Evolutionary conservation across 1,140 invertebrate species (phyloP), one percentile per base, ranked within the genome.

Genomic region (Oreohelix idahoensis): DNA sequence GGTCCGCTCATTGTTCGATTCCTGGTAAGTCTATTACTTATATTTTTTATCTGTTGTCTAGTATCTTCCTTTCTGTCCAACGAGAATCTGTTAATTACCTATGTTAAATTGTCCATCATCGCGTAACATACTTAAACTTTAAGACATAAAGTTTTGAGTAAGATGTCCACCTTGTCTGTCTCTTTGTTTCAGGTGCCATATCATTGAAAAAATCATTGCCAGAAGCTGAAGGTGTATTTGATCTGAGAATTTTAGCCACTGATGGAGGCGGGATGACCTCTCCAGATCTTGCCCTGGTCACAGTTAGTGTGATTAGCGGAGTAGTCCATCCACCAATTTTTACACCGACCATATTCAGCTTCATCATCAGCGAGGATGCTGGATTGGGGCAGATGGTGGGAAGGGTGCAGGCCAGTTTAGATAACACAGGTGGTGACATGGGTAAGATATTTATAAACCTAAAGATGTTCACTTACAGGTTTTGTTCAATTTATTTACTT

Each of bases 191-290:
- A 93, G 92, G 92, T n/a, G 88, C 90, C 77, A 90, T 93, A 53
- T 95, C 95, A 0, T 84, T 94, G 39, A 88, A 84, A 15, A 81
- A 79, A 20, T 58, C 66, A 17, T 84, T 91, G 2, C 63, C 63
- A 35, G 63, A 66, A 8, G 81, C 87, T 0, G 93, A 93, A 79
- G 92, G 89, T 49, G 84, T 94, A 74, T 95, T 96, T 92, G 93
- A 94, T 81, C 92, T 99, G 79, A 96, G 96, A 87, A 94, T 99
- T n/a, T 96, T 96, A 20, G 97, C 97, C 0, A 96, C 94, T 8
- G 97, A 99, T 92, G 97, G 96, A 0, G 96, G 95, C 0, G 97
- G 96, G 0, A 92, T 97, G 26, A 94, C 95, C 79, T 95, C 96
- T 17, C 39, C 42, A 20, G 82, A 85, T 29, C 42, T 80, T 32